A percentile compares a stretch with the other conserved stretches of the same genome.
phyloP scores from a whole-genome alignment of 2,113 vertebrate genomes.

The Calyptommatus sinebrachiatus region DNA sequence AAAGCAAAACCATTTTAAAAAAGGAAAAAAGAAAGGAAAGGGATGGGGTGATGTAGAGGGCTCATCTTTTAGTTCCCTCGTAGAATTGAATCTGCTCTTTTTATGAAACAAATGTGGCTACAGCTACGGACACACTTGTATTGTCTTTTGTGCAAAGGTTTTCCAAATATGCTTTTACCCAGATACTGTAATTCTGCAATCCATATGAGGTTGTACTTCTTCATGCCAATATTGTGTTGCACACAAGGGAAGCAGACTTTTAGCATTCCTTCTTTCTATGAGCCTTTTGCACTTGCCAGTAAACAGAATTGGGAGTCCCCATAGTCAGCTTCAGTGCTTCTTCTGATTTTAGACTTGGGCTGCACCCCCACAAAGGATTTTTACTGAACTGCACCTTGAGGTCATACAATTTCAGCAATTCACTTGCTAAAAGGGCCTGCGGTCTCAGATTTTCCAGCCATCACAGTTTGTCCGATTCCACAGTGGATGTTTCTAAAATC shows the following conservation, averaged over 20 bases:
- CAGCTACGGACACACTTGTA: background rate
- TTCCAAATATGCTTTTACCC: background rate
- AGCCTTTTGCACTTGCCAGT: no score
- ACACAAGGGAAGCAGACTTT: background rate
- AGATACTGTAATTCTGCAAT: background rate
- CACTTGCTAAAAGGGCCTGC: no score
- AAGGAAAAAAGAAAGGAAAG: no score
- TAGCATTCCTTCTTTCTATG: background rate
- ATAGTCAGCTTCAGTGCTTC: no score
- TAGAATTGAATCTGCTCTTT: background rate
- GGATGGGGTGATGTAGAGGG: background rate
- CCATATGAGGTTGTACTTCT: background rate
- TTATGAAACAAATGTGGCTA: background rate
- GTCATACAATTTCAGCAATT: no score
- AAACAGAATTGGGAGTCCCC: no score
- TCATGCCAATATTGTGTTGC: background rate
- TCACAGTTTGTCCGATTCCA: no score
- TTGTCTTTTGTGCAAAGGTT: background rate
- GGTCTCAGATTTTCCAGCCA: no score
- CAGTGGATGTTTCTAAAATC: no score
- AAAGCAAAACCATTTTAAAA: background rate
- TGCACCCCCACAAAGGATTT: no score
- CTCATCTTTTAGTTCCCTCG: background rate
- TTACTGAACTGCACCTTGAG: no score
- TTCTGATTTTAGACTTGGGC: no score